Evolutionary conservation across 2,797 vertebrate species (phyloP), one percentile per base, ranked within the genome.

Genomic region (Etheostoma perlongum): DNA sequence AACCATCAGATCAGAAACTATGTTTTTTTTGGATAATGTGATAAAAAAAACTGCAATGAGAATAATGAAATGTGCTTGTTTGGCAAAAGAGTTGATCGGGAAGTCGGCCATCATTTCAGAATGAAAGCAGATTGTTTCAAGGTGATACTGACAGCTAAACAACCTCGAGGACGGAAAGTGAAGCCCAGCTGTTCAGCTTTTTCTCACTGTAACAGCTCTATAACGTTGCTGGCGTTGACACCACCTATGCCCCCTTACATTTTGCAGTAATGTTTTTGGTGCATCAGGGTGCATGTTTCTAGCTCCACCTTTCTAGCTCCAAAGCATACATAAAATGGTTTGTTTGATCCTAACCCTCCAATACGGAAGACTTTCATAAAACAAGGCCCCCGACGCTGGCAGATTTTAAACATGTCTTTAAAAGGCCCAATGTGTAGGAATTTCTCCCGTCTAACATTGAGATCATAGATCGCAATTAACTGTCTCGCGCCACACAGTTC

Each of bases 41-140:
- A 55, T 70, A 5, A 71, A 79, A 68, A 6, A 30, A 30, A 30
- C 47, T 27, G 16, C 63, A 6, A 16, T 49, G 40, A 54, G 6
- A 47, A 30, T 25, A 27, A 53, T 47, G 18, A 52, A 19, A 44
- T 67, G 16, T 1, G 1, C 19, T 36, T 25, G 11, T 49, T 60
- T 47, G 64, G 46, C 27, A 66, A 30, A 52, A 2, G 44, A 76
- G 64, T 19, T 33, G 53, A 51, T 68, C 5, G 8, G 23, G 27
- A 44, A 42, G 65, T 61, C n/a, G 2, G 62, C 18, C 36, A 64
- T 61, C 2, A 55, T 25, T 65, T 65, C 9, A 21, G 40, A 58
- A 18, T 36, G 4, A 48, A 57, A 25, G 46, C 14, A 44, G 53
- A 59, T 47, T 53, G 12, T 47, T 33, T 49, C 47, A 7, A 54